Evolutionary conservation across 2,888 invertebrate genomes (phyloP).

Genomic region (Galerucella pusilla): DNA sequence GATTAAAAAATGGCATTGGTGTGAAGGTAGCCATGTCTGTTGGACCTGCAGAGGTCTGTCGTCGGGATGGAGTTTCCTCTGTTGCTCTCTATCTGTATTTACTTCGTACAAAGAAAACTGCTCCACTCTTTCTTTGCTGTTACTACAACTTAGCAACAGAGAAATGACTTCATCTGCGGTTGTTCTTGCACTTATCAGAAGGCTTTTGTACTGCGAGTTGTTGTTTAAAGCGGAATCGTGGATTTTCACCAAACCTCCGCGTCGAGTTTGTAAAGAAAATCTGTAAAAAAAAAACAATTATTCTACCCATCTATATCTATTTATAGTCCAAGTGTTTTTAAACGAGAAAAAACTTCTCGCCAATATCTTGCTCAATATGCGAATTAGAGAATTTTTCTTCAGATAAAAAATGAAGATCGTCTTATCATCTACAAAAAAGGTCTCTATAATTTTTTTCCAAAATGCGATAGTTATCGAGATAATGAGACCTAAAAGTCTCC

Average conservation of each 20-base stretch:
- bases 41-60: constrained; percentile 87
- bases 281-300: constrained; percentile 64
- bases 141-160: constrained; percentile 86
- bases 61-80: constrained; percentile 88
- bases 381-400: too few relatives aligned
- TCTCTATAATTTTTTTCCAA: too few relatives aligned
- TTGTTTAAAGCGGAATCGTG: constrained; percentile 92
- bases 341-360: too few relatives aligned
- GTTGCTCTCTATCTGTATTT: constrained; percentile 80
- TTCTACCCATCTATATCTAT: neutral
- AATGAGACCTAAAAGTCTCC: too few relatives aligned
- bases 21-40: constrained; percentile 74
- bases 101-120: constrained; percentile 91
- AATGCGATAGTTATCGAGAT: too few relatives aligned
- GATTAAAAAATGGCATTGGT: constrained; percentile 84
- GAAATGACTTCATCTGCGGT: constrained; percentile 89
- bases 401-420: too few relatives aligned
- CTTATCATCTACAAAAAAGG: too few relatives aligned
- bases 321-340: too few relatives aligned
- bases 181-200: constrained; percentile 89
- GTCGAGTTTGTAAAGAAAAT: constrained; percentile 88
- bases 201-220: constrained; percentile 92
- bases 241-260: constrained; percentile 91
- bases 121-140: constrained; percentile 84
- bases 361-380: too few relatives aligned